Conservation (phyloP, 1,140 invertebrate species). For the Orchesella cincta region DNA sequence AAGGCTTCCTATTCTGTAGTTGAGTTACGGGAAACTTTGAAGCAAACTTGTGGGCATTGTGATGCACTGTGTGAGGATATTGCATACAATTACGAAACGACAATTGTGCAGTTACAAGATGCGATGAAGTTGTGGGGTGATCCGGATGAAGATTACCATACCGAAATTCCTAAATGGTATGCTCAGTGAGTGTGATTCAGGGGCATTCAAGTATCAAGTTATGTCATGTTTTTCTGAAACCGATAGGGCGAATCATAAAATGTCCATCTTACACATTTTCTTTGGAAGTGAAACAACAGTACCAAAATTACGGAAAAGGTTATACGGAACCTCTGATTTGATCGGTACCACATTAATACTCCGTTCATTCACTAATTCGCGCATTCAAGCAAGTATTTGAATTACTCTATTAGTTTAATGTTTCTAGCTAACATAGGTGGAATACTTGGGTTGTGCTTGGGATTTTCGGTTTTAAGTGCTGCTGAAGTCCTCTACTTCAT, state of each 20-base stretch:
- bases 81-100: slow-evolving; percentile 16
- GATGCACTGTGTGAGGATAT: slow-evolving; percentile 7
- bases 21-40: neutral
- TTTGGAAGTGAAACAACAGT: slow-evolving; percentile 13
- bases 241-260: neutral
- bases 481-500: neutral
- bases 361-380: neutral
- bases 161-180: neutral
- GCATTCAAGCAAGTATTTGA: neutral
- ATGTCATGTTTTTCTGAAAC: neutral
- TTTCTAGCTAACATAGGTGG: neutral
- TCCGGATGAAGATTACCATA: neutral
- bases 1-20: neutral
- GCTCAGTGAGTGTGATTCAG: neutral
- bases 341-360: neutral
- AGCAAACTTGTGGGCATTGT: neutral
- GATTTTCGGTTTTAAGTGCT: neutral
- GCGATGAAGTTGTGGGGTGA: neutral
- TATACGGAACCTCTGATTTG: slow-evolving; percentile 6
- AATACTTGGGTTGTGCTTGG: neutral
- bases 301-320: neutral
- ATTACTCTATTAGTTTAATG: neutral
- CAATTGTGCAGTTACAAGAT: neutral
- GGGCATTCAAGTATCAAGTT: neutral
- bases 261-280: slow-evolving; percentile 15